These are phyloP conservation scores for Tenthredo scrophulariae DNA, from an alignment of 2,888 invertebrate species.

Conservation along the genomic window DNA sequence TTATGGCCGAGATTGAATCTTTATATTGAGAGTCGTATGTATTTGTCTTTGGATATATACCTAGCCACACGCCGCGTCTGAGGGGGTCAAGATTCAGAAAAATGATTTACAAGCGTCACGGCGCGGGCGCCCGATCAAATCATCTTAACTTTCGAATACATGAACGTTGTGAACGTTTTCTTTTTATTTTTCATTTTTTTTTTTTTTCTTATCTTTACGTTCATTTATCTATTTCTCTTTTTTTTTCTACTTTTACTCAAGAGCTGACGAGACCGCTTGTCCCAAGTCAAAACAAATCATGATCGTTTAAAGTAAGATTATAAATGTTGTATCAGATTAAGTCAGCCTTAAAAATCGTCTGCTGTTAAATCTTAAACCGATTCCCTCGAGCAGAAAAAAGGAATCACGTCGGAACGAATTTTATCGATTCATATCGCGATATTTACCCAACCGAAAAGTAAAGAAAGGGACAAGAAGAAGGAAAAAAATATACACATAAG, in stretches of 20 bases:
- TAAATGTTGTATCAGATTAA: slow-evolving; percentile 41
- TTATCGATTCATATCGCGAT: not conserved
- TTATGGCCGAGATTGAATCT: slow-evolving; percentile 31
- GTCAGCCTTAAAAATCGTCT: slow-evolving; percentile 22
- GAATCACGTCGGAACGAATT: not conserved
- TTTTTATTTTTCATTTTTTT: not conserved
- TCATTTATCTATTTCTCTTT: too few relatives aligned
- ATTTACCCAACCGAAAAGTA: slow-evolving; percentile 21
- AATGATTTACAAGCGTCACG: slow-evolving; percentile 5
- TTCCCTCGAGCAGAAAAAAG: not conserved
- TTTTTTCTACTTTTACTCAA: not conserved
- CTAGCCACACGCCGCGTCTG: not conserved
- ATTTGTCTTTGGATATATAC: slow-evolving; percentile 32
- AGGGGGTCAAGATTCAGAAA: slow-evolving; percentile 11
- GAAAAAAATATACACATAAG: not conserved
- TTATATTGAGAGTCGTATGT: not conserved
- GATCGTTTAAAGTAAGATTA: slow-evolving; percentile 33
- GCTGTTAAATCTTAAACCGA: not conserved
- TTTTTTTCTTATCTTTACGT: not conserved
- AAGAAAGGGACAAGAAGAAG: not conserved
- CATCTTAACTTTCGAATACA: slow-evolving; percentile 32
- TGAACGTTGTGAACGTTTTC: not conserved
- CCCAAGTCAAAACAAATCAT: slow-evolving; percentile 50
- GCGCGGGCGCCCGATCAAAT: slow-evolving; percentile 29
- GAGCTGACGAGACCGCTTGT: slow-evolving; percentile 40